These are phyloP conservation scores for Enteromius argenteus DNA, from an alignment of 2,797 vertebrate genomes.

Conservation along the genomic window DNA sequence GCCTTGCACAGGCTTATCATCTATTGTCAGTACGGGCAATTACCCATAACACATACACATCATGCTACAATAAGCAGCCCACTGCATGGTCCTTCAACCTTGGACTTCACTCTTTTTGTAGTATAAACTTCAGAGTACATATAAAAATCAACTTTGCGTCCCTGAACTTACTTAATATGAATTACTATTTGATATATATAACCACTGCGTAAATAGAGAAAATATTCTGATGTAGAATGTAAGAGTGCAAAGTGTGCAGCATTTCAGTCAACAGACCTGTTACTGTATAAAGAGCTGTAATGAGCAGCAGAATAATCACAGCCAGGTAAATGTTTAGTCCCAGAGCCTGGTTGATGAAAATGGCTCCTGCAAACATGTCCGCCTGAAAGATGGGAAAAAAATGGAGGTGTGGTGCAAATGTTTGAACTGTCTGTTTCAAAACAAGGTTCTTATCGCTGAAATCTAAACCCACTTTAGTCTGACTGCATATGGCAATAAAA, in stretches of 20 bases:
- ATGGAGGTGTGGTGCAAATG: not conserved
- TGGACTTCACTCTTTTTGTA: conserved; percentile 68
- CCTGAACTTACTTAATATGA: not conserved
- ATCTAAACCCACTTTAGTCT: conserved; percentile 17
- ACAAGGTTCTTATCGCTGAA: conserved; percentile 3
- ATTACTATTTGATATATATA: not conserved
- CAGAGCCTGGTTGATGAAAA: conserved; percentile 92
- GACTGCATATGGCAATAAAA: conserved; percentile 28
- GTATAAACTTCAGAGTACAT: not conserved
- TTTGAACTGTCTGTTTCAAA: not conserved
- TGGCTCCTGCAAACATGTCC: conserved; percentile 94
- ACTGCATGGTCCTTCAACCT: conserved; percentile 3
- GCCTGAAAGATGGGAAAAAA: conserved; percentile 74
- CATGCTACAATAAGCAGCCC: conserved; percentile 37
- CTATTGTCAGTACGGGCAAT: conserved; percentile 55
- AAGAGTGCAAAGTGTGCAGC: not conserved
- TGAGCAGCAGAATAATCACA: conserved; percentile 82
- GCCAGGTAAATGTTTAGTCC: conserved; percentile 90
- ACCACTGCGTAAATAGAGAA: not conserved
- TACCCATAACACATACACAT: conserved; percentile 64
- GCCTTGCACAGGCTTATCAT: conserved; percentile 21
- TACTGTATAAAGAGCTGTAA: conserved; percentile 92
- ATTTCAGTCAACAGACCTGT: conserved; percentile 81
- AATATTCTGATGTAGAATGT: not conserved
- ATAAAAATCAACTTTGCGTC: not conserved